These are phyloP conservation scores for Camelus bactrianus DNA, from an alignment of 2,113 vertebrate species.

Conservation along the genomic window DNA sequence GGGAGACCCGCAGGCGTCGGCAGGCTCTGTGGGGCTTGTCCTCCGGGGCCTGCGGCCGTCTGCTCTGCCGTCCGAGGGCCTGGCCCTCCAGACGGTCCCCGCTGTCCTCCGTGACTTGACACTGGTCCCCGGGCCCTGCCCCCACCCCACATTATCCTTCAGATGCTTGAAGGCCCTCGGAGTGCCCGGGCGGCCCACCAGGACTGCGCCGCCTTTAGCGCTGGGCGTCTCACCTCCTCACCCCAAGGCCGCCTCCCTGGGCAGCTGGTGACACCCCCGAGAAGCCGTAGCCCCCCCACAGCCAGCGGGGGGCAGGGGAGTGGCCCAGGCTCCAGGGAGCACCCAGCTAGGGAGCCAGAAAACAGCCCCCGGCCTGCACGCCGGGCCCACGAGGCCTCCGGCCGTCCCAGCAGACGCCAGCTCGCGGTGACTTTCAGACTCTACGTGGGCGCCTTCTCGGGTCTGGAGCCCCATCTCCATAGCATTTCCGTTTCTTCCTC, in stretches of 20 bases:
- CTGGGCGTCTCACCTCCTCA: too few relatives aligned
- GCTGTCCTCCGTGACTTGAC: too few relatives aligned
- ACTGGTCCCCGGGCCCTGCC: neutral
- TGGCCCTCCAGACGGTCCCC: neutral
- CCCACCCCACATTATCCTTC: neutral
- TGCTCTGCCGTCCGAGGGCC: neutral
- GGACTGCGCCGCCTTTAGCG: neutral
- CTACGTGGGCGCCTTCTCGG: too few relatives aligned
- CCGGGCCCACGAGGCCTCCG: neutral
- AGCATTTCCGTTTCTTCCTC: neutral
- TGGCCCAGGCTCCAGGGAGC: too few relatives aligned
- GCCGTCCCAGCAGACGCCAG: too few relatives aligned
- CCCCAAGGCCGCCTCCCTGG: neutral
- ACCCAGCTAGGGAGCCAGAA: neutral
- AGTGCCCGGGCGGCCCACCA: neutral
- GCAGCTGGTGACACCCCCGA: too few relatives aligned
- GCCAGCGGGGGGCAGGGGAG: too few relatives aligned
- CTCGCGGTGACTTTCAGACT: too few relatives aligned
- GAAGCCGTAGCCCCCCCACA: neutral
- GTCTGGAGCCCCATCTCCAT: neutral
- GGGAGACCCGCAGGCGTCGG: too few relatives aligned
- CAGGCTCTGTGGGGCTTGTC: too few relatives aligned
- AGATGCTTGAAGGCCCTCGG: neutral
- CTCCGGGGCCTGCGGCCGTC: too few relatives aligned
- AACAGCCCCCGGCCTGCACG: neutral